Conservation (phyloP, 1,140 invertebrate genomes). For the Belonocnema kinseyi region DNA sequence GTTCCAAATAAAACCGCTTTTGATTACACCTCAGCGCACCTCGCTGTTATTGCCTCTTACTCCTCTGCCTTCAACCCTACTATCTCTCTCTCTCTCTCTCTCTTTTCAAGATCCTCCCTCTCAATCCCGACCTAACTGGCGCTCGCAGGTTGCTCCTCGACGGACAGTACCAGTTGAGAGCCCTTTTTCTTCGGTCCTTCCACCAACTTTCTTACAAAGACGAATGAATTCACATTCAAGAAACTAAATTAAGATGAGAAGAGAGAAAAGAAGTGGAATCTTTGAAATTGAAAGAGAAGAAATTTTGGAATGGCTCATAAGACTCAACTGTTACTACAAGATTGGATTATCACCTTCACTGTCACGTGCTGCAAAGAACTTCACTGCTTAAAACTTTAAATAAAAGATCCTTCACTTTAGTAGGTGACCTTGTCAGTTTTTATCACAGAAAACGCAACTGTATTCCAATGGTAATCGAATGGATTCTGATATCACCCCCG, state of each 20-base stretch:
- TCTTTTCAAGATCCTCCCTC: not conserved
- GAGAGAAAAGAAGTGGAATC: not conserved
- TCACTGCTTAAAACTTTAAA: not conserved
- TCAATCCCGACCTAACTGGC: not conserved
- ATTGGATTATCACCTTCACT: not conserved
- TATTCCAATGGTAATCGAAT: not conserved
- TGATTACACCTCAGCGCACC: constrained; percentile 63
- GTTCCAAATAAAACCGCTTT: constrained; percentile 71
- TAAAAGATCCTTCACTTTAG: not conserved
- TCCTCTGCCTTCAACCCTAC: constrained; percentile 37
- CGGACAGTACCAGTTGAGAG: constrained; percentile 18
- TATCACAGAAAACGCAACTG: not conserved
- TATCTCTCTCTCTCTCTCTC: constrained; percentile 34
- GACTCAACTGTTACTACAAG: not conserved
- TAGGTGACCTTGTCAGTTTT: not conserved
- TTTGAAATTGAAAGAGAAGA: not conserved
- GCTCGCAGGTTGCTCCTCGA: not conserved
- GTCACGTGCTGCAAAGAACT: not conserved
- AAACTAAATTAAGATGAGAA: not conserved
- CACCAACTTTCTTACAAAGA: not conserved
- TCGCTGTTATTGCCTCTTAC: constrained; percentile 65
- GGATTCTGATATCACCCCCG: not conserved
- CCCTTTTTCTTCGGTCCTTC: not conserved
- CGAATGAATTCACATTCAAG: constrained; percentile 10
- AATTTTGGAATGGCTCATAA: not conserved